These are phyloP conservation scores for Molossus molossus DNA, from an alignment of 2,797 vertebrate species.

Conservation along the genomic window DNA sequence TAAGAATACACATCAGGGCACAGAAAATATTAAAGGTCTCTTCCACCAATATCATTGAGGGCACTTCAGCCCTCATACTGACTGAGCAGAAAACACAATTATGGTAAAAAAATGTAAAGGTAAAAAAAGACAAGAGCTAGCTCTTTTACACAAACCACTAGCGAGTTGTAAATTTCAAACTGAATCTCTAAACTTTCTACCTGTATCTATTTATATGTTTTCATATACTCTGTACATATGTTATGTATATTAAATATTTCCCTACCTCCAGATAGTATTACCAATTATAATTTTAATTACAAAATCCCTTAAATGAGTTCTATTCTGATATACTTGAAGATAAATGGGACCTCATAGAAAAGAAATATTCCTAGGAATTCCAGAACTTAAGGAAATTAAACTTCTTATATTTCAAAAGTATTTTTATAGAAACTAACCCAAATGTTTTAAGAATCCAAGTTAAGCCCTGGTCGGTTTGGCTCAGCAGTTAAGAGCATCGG, in stretches of 20 bases:
- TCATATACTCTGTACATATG: background rate
- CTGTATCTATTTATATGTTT: background rate
- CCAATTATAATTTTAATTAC: constrained; percentile 45
- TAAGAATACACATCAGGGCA: background rate
- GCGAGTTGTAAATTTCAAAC: constrained; percentile 37
- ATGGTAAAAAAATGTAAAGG: constrained; percentile 18
- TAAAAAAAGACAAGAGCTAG: background rate
- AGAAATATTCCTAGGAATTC: constrained; percentile 30
- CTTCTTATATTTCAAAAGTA: background rate
- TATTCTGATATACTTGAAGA: constrained; percentile 11
- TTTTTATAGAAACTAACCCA: constrained; percentile 57
- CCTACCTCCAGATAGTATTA: background rate
- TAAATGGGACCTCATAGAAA: background rate
- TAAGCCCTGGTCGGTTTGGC: background rate
- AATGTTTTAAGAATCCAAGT: constrained; percentile 60
- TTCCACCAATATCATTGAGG: background rate
- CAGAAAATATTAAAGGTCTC: background rate
- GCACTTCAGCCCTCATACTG: background rate
- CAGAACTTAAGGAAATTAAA: constrained; percentile 59
- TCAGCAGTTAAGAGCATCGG: no score
- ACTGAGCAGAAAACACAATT: constrained; percentile 14
- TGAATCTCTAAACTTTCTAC: constrained; percentile 38
- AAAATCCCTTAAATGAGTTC: background rate
- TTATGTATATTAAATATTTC: background rate
- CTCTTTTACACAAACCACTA: background rate